Percentiles rank a stretch among this genome's conserved stretches.
phyloP scores from a whole-genome alignment of 2,113 vertebrate species.

The Protobothrops mucrosquamatus region DNA sequence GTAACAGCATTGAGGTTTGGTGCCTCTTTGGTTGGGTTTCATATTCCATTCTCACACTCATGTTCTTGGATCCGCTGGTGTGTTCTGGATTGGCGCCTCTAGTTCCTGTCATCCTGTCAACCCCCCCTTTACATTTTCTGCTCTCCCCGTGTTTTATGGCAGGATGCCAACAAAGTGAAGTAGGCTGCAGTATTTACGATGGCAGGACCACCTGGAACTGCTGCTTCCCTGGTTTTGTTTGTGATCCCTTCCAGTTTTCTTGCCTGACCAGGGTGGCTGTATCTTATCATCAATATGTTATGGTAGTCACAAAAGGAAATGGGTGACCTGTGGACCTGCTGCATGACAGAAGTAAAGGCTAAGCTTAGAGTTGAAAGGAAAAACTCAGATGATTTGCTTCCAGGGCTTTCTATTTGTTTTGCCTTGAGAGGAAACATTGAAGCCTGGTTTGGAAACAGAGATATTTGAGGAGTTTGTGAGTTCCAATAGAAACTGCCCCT shows the following conservation, averaged over 20 bases:
- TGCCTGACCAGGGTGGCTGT: not conserved
- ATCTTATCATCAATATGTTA: not conserved
- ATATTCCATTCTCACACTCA: not conserved
- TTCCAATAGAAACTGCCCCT: not conserved
- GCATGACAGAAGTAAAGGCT: not conserved
- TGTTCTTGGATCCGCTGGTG: not conserved
- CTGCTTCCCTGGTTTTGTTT: not conserved
- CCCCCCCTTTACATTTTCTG: not conserved
- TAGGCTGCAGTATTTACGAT: not conserved
- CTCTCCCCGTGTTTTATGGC: not conserved
- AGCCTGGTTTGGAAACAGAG: not conserved
- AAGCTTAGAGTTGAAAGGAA: not conserved
- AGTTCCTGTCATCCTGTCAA: not conserved
- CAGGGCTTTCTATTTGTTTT: not conserved
- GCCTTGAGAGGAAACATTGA: not conserved
- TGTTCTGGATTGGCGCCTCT: not conserved
- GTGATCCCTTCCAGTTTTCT: not conserved
- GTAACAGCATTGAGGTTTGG: not conserved
- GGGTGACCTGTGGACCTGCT: not conserved
- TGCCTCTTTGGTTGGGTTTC: not conserved
- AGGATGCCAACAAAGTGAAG: not conserved
- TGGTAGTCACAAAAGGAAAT: not conserved
- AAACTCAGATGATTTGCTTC: no score
- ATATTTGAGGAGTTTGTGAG: not conserved
- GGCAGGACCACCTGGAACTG: not conserved